These are phyloP conservation scores for Caenorhabditis becei DNA, from an alignment of 2,888 invertebrate genomes.

Conservation along the genomic window DNA sequence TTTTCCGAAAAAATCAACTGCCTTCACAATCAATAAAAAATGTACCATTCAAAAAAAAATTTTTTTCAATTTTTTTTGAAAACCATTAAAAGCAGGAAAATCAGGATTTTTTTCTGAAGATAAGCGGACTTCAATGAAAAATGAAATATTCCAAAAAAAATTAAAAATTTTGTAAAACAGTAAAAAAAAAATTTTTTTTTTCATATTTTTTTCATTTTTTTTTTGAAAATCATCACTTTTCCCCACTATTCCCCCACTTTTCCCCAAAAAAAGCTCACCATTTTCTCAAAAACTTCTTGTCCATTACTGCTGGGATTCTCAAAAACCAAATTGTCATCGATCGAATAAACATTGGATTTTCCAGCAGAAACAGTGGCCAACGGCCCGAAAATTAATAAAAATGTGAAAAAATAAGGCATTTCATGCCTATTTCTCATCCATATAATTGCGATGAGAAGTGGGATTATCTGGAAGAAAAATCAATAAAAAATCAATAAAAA, in stretches of 20 bases:
- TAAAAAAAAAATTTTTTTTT: conserved; percentile 2
- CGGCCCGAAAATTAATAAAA: conserved; percentile 20
- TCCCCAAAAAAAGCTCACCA: conserved; percentile 69
- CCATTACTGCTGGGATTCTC: conserved; percentile 66
- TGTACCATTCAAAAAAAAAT: too few species aligned
- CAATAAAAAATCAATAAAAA: not conserved
- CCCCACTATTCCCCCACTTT: not conserved
- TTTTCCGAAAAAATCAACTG: conserved; percentile 1
- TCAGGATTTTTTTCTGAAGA: too few species aligned
- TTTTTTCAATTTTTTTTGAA: too few species aligned
- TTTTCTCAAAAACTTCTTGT: conserved; percentile 69
- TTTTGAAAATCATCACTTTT: not conserved
- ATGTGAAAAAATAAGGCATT: conserved; percentile 40
- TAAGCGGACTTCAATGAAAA: too few species aligned
- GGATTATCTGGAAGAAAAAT: conserved; percentile 11
- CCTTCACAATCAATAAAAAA: not conserved
- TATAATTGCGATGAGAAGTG: not conserved
- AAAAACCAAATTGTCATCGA: conserved; percentile 61
- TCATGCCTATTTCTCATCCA: conserved; percentile 56
- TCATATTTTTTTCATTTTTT: not conserved
- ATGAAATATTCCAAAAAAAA: conserved; percentile 5
- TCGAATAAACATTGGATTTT: conserved; percentile 46
- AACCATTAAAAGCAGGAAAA: too few species aligned
- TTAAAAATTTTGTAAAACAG: too few species aligned
- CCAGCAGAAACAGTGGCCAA: not conserved